These are phyloP conservation scores for Cygnus atratus DNA, from an alignment of 2,113 vertebrate genomes.

Conservation along the genomic window DNA sequence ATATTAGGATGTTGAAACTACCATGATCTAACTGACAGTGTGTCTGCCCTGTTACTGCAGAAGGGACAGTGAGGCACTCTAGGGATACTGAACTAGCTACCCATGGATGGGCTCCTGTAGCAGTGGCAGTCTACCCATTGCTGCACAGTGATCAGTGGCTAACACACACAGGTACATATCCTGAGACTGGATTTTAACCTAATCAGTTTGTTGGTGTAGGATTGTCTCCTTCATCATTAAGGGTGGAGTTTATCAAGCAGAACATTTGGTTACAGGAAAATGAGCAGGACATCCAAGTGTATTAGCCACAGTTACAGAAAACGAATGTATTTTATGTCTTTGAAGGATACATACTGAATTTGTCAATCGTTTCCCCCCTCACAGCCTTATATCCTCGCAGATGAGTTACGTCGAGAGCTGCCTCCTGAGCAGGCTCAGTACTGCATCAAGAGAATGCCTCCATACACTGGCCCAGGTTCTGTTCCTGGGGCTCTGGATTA, in stretches of 20 bases:
- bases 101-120: neutral
- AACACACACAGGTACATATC: neutral
- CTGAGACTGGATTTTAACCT: neutral
- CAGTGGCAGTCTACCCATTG: neutral
- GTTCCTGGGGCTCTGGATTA: constrained; percentile 87
- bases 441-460: constrained; percentile 87
- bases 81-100: neutral
- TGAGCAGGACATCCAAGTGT: neutral
- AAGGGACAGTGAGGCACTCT: neutral
- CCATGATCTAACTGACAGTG: neutral
- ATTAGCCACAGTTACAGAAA: neutral
- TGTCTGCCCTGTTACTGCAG: neutral
- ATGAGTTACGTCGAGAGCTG: constrained; percentile 85
- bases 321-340: neutral
- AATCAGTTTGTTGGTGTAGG: neutral
- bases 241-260: neutral
- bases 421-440: constrained; percentile 89
- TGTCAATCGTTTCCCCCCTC: constrained; percentile 2
- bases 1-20: neutral
- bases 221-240: neutral
- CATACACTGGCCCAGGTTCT: constrained; percentile 77
- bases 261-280: neutral
- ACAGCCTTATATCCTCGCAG: constrained; percentile 85
- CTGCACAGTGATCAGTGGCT: neutral
- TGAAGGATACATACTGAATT: neutral